phyloP scores from a whole-genome alignment of 2,797 vertebrate genomes.

The Acropternis orthonyx region DNA sequence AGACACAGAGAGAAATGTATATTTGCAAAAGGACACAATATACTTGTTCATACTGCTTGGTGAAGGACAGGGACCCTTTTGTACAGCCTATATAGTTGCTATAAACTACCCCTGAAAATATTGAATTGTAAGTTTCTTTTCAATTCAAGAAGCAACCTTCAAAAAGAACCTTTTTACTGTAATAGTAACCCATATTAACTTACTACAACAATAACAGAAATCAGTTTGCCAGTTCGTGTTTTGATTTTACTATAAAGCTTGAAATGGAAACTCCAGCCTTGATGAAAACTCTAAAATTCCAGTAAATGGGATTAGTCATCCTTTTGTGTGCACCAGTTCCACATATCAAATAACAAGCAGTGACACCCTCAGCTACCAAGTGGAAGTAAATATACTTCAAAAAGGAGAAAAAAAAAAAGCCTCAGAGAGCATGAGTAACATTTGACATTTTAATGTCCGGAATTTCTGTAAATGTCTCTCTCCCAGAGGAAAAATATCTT shows the following conservation, averaged over 20 bases:
- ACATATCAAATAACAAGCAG: constrained; percentile 74
- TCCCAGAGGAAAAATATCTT: constrained; percentile 68
- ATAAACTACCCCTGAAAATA: not conserved
- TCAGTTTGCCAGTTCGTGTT: constrained; percentile 49
- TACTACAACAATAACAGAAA: constrained; percentile 32
- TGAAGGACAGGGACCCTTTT: not conserved
- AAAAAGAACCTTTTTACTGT: not conserved
- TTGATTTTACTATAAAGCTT: constrained; percentile 68
- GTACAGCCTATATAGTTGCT: not conserved
- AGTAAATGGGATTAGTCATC: constrained; percentile 79
- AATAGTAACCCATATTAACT: constrained; percentile 34
- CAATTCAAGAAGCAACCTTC: not conserved
- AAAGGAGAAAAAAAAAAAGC: constrained; percentile 48
- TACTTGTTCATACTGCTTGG: not conserved
- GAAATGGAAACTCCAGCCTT: constrained; percentile 74
- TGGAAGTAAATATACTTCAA: constrained; percentile 73
- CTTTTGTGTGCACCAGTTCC: constrained; percentile 66
- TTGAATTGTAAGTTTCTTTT: constrained; percentile 1
- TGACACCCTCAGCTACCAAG: constrained; percentile 71
- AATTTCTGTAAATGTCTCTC: constrained; percentile 63
- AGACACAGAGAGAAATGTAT: not conserved
- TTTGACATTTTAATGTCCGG: constrained; percentile 77
- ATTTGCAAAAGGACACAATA: not conserved
- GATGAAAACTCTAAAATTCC: constrained; percentile 78
- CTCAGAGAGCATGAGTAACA: constrained; percentile 69